These are phyloP conservation scores for Frieseomelitta varia DNA, from an alignment of 1,140 invertebrate genomes.

Conservation along the genomic window DNA sequence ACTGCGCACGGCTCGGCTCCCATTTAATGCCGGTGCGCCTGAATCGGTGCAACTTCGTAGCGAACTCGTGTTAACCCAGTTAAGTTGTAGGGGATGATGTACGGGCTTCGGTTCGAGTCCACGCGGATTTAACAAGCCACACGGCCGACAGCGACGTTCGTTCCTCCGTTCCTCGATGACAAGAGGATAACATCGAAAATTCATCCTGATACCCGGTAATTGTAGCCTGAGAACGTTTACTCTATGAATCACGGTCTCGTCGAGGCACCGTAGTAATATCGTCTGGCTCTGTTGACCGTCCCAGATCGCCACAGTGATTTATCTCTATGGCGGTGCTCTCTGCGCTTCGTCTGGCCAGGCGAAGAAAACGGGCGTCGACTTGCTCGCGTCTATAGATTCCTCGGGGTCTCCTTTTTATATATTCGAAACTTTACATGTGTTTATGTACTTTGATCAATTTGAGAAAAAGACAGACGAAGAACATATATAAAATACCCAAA, in stretches of 20 bases:
- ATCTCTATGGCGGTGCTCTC: neutral
- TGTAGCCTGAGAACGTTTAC: constrained; percentile 30
- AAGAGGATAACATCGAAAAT: constrained; percentile 35
- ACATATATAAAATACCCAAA: no score
- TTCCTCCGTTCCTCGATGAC: constrained; percentile 18
- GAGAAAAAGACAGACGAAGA: no score
- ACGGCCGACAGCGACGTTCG: neutral
- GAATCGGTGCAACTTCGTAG: constrained; percentile 16
- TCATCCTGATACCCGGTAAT: constrained; percentile 36
- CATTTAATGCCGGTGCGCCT: neutral
- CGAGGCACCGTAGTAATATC: neutral
- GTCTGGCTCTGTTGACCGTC: constrained; percentile 14
- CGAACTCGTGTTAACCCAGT: constrained; percentile 13
- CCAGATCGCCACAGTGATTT: neutral
- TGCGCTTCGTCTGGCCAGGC: neutral
- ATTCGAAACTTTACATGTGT: neutral
- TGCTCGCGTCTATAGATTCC: neutral
- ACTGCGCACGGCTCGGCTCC: neutral
- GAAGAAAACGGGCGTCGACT: neutral
- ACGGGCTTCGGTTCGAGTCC: constrained; percentile 13
- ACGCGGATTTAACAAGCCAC: constrained; percentile 36
- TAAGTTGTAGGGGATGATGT: constrained; percentile 43
- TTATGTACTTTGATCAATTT: no score
- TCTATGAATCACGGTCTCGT: constrained; percentile 41
- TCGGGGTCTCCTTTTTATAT: neutral